phyloP scores from a whole-genome alignment of 1,140 invertebrate species.

The Neodiprion pinetum region DNA sequence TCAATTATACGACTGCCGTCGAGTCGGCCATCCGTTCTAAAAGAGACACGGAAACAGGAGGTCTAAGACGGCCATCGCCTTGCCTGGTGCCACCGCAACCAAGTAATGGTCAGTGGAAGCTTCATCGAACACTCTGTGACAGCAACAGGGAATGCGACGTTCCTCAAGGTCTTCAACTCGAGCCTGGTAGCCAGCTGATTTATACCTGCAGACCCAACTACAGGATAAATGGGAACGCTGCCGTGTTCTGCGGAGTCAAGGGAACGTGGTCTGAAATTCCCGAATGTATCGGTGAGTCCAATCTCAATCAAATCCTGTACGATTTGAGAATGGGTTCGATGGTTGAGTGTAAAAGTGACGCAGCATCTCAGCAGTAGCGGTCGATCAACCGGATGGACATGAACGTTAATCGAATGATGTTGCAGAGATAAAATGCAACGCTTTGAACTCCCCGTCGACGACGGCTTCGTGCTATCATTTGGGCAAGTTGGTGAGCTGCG shows the following conservation, averaged over 20 bases:
- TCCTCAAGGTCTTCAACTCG: slow-evolving; percentile 23
- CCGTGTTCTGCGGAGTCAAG: slow-evolving; percentile 41
- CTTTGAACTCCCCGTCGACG: slow-evolving; percentile 37
- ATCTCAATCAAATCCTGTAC: background rate
- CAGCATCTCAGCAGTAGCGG: too few species aligned
- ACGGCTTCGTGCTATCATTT: slow-evolving; percentile 39
- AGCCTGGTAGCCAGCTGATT: slow-evolving; percentile 42
- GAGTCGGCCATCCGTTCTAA: slow-evolving; percentile 58
- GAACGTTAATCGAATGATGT: slow-evolving; percentile 14
- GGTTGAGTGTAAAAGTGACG: too few species aligned
- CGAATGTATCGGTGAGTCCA: slow-evolving; percentile 43
- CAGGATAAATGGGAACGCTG: slow-evolving; percentile 31
- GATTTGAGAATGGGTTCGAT: background rate
- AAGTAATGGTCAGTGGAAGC: slow-evolving; percentile 44
- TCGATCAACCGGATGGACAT: too few species aligned
- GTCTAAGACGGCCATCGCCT: background rate
- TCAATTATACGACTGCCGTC: slow-evolving; percentile 48
- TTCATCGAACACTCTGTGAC: slow-evolving; percentile 42
- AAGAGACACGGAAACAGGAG: slow-evolving; percentile 42
- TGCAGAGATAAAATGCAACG: slow-evolving; percentile 48
- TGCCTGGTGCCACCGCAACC: slow-evolving; percentile 47
- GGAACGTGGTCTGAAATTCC: slow-evolving; percentile 50
- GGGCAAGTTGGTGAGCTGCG: slow-evolving; percentile 33
- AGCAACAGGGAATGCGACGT: slow-evolving; percentile 34
- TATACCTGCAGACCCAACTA: slow-evolving; percentile 49